Base-by-base conservation (phyloP, 2,113 vertebrate genomes). In the Erythrolamprus reginae region DNA sequence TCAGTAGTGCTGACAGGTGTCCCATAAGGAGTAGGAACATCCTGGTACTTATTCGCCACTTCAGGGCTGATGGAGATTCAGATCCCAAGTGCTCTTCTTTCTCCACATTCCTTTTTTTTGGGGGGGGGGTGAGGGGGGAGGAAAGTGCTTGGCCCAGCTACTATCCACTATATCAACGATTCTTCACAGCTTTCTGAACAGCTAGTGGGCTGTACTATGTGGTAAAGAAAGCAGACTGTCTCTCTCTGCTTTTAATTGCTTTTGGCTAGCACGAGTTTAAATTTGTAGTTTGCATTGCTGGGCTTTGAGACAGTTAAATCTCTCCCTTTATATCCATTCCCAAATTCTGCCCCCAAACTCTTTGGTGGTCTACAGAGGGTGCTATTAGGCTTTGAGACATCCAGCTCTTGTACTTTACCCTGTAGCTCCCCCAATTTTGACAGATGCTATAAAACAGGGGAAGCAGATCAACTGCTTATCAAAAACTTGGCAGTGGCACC, bases 71-170 rank as follows among this genome's bases (percentile, higher is more conserved):
- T 42, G 33, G 7, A 77, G 70, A 42, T 7, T 77, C 17, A 9
- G 17, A 77, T 77, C 33, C 7, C 2, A 42, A 42, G 33, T 38
- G 33, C 3, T 77, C 17, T 77, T 77, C 65, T 77, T 77, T 38
- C 33, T 77, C 17, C 0, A 3, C 70, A 77, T 77, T 77, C 17
- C 70, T 5, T 33, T 17, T 70, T 70, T 7, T 33, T 5, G 1
- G 2, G 3, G 1, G 12, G 8, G 23, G 28, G 4, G 28, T 3
- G 5, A 9, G 56, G 26, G 9, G 52, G 0, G 0, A 19, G 33
- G 15, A 19, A 19, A 21, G 33, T 21, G 15, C 70, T 77, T 42
- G 70, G 19, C 33, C 9, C 70, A 42, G 70, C 17, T 4, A 42
- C 1, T 19, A 42, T 38, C 70, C 70, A 77, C 70, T 42, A 17